These are phyloP conservation scores for Andricus curvator DNA, from an alignment of 2,888 invertebrate species.

Conservation along the genomic window DNA sequence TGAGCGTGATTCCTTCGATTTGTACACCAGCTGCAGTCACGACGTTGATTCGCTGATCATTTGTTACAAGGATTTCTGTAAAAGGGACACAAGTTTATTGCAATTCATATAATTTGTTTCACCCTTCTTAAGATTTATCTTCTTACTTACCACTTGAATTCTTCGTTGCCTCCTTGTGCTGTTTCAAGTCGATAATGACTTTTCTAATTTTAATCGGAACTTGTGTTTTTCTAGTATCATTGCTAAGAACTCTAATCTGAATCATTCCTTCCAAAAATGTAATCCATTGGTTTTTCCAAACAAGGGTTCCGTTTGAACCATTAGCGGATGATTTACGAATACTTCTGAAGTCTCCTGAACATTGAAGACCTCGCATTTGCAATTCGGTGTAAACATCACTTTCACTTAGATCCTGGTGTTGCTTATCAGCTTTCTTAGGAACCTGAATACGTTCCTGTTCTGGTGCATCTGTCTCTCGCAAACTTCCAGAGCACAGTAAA, in stretches of 20 bases:
- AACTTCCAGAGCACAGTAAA: slow-evolving; percentile 85
- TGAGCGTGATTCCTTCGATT: slow-evolving; percentile 13
- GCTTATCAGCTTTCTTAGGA: slow-evolving; percentile 61
- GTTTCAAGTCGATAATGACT: slow-evolving; percentile 78
- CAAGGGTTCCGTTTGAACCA: slow-evolving; percentile 73
- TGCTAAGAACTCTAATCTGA: slow-evolving; percentile 80
- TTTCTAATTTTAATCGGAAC: too few species aligned
- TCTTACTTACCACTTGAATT: neutral
- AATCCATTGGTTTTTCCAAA: slow-evolving; percentile 71
- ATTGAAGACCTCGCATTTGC: slow-evolving; percentile 80
- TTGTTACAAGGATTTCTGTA: slow-evolving; percentile 9
- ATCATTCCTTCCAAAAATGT: slow-evolving; percentile 85
- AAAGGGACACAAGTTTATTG: neutral
- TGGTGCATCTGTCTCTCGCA: slow-evolving; percentile 81
- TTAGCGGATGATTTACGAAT: slow-evolving; percentile 78
- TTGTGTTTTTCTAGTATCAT: slow-evolving; percentile 72
- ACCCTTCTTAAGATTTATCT: neutral
- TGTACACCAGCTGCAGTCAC: slow-evolving; percentile 8
- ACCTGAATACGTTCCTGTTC: slow-evolving; percentile 52
- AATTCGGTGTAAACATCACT: slow-evolving; percentile 78
- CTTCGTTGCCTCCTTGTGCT: slow-evolving; percentile 60
- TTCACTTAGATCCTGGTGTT: slow-evolving; percentile 56
- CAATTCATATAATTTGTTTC: too few species aligned
- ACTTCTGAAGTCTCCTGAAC: slow-evolving; percentile 79
- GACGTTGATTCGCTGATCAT: neutral